Base-by-base conservation (phyloP, 2,888 invertebrate genomes). In the Scaptodrosophila latifasciaeformis region DNA sequence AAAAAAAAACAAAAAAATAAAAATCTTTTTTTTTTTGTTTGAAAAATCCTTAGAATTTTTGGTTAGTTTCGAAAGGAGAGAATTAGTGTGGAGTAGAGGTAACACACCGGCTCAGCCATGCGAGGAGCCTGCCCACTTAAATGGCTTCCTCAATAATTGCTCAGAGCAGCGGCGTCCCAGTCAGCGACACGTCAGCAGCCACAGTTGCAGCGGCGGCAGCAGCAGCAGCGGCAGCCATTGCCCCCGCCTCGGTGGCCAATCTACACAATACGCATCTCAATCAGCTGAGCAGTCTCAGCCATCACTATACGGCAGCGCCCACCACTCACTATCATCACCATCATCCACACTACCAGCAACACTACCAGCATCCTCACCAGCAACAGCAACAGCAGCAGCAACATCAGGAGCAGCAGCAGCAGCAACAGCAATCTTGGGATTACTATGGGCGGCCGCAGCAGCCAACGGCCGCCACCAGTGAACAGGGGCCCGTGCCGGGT, bases 71-170 rank as follows among this genome's bases (percentile, higher is more conserved):
- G 9, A 21, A 9, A 27, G 42, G 24, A 24, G n/a, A n/a, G n/a
- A n/a, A n/a, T n/a, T n/a, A 24, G 7, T 15, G 15, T 9, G 13
- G 19, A 34, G 18, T 21, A 5, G 18, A 49, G 19, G 34, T 46
- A 52, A 21, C 58, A 42, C 12, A 71, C 56, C 72, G 65, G 69
- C 71, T 62, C 77, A 82, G 85, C 83, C 85, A 85, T 85, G 84
- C 82, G 63, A 82, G 64, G 62, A 82, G 64, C 63, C 70, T 69
- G 52, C 54, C 81, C 60, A 64, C 70, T 75, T 85, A 84, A 83
- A 86, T 86, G 86, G 85, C 86, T 79, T 86, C 83, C 62, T 75
- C 86, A 82, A 82, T 86, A 82, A 85, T 86, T 82, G 83, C 85
- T 70, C 84, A 85, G 75, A 80, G 82, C 69, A 81, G 85, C 72